Evolutionary conservation across 2,888 invertebrate species (phyloP), one percentile per base, ranked within the genome.

Genomic region (Schrankia costaestrigalis): DNA sequence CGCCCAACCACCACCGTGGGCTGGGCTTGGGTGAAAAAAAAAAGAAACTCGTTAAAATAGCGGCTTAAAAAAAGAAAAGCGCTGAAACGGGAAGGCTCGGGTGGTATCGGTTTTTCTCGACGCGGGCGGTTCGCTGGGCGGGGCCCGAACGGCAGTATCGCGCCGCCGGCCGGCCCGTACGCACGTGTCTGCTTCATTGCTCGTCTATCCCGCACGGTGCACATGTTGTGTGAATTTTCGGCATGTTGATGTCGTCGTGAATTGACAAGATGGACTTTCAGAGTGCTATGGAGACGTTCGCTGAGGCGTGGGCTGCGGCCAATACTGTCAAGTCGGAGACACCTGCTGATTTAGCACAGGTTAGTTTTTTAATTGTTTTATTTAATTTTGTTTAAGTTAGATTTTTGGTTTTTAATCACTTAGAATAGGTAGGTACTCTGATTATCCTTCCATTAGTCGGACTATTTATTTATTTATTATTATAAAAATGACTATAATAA

Each of bases 201-300:
- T 51, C 47, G 56, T 50, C 59, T 49, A 53, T 58, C 52, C 55
- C 60, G 63, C 64, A 54, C 55, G 66, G 75, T 68, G 72, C 79
- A 71, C 78, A 77, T 78, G 81, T 71, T 71, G 63, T 72, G 79
- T 80, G 73, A 76, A 71, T 65, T 73, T 71, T 77, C 86, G 86
- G 79, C 84, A 85, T 87, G 81, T 78, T 78, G 73, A 84, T 83
- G 77, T 84, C 85, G 72, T 74, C 78, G 84, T 86, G 83, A 83
- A 69, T 76, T 60, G 65, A 58, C 74, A 84, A 84, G 78, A 97
- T 97, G 97, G 97, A 97, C 94, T 97, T 97, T 92, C 96, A 97
- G 91, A 97, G 97, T 92, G 97, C 97, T 66, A 97, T 97, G 97
- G 97, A 97, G 90, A 97, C 97, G 63, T 97, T 97, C 84, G 97